Evolutionary conservation across 2,113 vertebrate genomes (phyloP).

Genomic region (Danio rerio): GRCz12tu NC_133192.1:45867501-45868000

Average conservation of each 20-base stretch:
- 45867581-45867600: too few species aligned
- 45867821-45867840: not conserved
- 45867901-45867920: constrained; percentile 51
- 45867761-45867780: not conserved
- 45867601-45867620: too few species aligned
- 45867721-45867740: not conserved
- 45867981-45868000: constrained; percentile 86
- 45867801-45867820: not conserved
- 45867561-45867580: too few species aligned
- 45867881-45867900: constrained; percentile 41
- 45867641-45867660: too few species aligned
- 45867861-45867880: not conserved
- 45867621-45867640: too few species aligned
- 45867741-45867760: not conserved
- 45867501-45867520: too few species aligned
- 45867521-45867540: too few species aligned
- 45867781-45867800: not conserved
- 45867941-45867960: constrained; percentile 83
- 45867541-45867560: too few species aligned
- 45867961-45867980: constrained; percentile 77
- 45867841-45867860: not conserved
- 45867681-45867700: not conserved
- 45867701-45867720: not conserved
- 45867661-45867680: too few species aligned
- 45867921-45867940: constrained; percentile 79